Conservation (phyloP, 2,113 vertebrate genomes). For the Eulemur macaco region DNA sequence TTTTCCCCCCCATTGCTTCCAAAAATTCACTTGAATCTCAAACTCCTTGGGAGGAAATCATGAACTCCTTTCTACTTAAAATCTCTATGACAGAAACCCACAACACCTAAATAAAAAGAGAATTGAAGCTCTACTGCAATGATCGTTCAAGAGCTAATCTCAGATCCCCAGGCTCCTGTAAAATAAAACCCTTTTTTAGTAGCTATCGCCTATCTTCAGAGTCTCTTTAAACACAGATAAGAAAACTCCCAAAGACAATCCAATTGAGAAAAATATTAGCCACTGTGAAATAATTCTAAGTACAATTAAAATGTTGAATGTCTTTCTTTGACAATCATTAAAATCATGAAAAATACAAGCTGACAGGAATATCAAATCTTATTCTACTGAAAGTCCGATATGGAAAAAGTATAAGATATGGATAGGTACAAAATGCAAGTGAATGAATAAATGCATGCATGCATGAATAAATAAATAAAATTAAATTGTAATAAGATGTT, state of each 20-base stretch:
- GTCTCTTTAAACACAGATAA: constrained; percentile 22
- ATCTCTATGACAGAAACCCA: constrained; percentile 45
- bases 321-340: background rate
- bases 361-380: background rate
- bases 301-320: background rate
- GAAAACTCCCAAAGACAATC: constrained; percentile 18
- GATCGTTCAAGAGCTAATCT: constrained; percentile 58
- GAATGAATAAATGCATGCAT: background rate
- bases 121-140: constrained; percentile 3
- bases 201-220: constrained; percentile 15
- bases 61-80: constrained; percentile 60
- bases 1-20: background rate
- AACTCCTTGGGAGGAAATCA: constrained; percentile 37
- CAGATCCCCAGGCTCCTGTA: background rate
- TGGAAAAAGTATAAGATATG: background rate
- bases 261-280: background rate
- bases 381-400: background rate
- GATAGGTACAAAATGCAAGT: background rate
- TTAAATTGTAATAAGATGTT: background rate
- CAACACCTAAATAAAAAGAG: constrained; percentile 61
- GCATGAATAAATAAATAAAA: background rate
- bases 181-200: background rate
- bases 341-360: background rate
- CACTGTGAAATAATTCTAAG: background rate
- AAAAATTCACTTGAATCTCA: constrained; percentile 39